A percentile compares a stretch with the other conserved stretches of the same genome.
Evolutionary conservation across 2,113 vertebrate species (phyloP).

Genomic region (Castor canadensis): DNA sequence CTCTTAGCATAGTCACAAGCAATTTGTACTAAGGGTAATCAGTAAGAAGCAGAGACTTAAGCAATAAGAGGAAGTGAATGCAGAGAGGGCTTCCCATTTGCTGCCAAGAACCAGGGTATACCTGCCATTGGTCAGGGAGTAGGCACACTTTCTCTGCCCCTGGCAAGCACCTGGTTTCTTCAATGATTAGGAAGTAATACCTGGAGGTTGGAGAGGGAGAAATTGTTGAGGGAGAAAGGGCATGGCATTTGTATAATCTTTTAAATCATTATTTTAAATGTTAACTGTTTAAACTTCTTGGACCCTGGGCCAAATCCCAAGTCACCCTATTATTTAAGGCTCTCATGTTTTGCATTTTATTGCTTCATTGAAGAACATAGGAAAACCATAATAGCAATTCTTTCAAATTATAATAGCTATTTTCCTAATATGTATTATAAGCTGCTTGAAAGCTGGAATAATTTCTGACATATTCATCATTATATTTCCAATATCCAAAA

Average conservation of each 20-base stretch:
- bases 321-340: constrained; percentile 30
- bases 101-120: neutral
- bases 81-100: no score
- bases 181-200: neutral
- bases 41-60: neutral
- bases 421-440: constrained; percentile 36
- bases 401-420: constrained; percentile 53
- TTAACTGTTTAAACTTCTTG: constrained; percentile 53
- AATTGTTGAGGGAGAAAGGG: constrained; percentile 51
- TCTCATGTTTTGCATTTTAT: neutral
- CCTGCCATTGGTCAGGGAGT: no score
- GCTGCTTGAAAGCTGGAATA: neutral
- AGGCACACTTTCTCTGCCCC: neutral
- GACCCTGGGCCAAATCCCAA: constrained; percentile 49
- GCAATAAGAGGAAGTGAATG: neutral
- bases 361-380: constrained; percentile 6
- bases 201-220: neutral
- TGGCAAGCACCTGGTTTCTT: neutral
- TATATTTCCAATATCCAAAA: neutral
- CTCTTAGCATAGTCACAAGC: neutral
- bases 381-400: constrained; percentile 46
- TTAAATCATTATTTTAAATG: constrained; percentile 66
- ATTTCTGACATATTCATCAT: constrained; percentile 25
- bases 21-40: neutral
- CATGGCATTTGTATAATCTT: constrained; percentile 43